Percentiles rank a stretch among this genome's conserved stretches.
Conservation (phyloP, 2,797 vertebrate species). For the Erethizon dorsatum region DNA sequence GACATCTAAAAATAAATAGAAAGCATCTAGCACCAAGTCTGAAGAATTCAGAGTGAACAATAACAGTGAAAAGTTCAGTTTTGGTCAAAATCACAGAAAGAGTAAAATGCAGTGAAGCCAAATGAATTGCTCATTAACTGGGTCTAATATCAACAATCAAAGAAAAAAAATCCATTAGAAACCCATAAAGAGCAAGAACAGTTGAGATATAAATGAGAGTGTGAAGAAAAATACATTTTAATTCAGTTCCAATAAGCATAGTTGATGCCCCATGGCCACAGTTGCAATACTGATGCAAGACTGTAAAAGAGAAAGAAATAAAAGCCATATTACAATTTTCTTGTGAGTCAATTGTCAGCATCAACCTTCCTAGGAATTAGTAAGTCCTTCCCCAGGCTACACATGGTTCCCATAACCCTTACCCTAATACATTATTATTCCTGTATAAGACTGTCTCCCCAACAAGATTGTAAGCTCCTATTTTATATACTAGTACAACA, state of each 20-base stretch:
- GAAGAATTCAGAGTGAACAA: conserved; percentile 46
- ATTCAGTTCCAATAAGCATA: neutral
- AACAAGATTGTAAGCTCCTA: neutral
- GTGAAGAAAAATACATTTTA: neutral
- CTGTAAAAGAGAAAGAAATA: conserved; percentile 35
- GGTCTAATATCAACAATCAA: neutral
- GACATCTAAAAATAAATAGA: conserved; percentile 61
- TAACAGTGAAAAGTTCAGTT: conserved; percentile 15
- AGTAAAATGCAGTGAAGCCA: conserved; percentile 9
- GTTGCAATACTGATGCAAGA: neutral
- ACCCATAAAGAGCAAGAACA: conserved; percentile 2
- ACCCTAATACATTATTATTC: neutral
- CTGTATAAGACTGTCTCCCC: neutral
- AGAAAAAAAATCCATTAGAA: conserved; percentile 17
- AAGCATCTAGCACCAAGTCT: conserved; percentile 21
- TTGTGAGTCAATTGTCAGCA: neutral
- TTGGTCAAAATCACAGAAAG: neutral
- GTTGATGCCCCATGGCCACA: neutral
- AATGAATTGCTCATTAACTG: neutral
- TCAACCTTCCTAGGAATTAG: neutral
- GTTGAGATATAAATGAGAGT: conserved; percentile 31
- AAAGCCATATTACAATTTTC: conserved; percentile 27
- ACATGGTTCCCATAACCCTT: neutral
- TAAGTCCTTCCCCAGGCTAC: neutral
- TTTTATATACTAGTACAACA: neutral